Evolutionary conservation across 53 echinoderm and acorn worm species (phyloP).

Genomic region (Paracentrotus lividus): DNA sequence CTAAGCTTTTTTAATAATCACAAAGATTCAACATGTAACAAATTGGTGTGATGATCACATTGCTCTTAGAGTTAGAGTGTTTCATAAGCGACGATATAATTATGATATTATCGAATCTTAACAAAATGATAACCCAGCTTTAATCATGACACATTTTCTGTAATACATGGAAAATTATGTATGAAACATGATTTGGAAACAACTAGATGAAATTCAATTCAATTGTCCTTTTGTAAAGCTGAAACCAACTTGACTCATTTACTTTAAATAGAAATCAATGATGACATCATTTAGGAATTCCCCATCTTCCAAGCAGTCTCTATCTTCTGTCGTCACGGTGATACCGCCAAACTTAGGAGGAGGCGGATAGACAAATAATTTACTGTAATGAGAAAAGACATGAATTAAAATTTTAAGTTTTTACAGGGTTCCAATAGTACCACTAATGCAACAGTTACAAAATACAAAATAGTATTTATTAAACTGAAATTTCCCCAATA

Average conservation of each 20-base stretch:
- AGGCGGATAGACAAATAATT: slow-evolving; percentile 86
- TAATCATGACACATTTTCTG: too few species aligned
- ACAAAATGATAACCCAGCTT: too few species aligned
- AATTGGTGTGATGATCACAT: too few species aligned
- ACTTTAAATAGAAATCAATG: slow-evolving; percentile 98
- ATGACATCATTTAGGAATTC: slow-evolving; percentile 99
- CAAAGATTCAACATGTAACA: too few species aligned
- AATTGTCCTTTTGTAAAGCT: background rate
- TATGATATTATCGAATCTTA: too few species aligned
- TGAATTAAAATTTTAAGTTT: background rate
- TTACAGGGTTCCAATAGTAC: background rate
- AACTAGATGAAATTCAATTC: background rate
- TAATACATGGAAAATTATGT: too few species aligned
- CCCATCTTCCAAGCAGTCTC: slow-evolving; percentile 86
- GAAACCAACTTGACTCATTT: slow-evolving; percentile 57
- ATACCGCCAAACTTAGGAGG: slow-evolving; percentile 85
- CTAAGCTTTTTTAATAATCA: too few species aligned
- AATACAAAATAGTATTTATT: too few species aligned
- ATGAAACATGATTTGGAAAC: too few species aligned
- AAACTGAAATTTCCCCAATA: too few species aligned
- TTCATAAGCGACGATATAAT: too few species aligned
- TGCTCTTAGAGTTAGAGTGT: too few species aligned
- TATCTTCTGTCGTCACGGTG: slow-evolving; percentile 81
- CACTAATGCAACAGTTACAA: background rate
- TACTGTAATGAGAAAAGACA: slow-evolving; percentile 36